phyloP scores from a whole-genome alignment of 2,113 vertebrate genomes.

The Tachuris rubrigastra region DNA sequence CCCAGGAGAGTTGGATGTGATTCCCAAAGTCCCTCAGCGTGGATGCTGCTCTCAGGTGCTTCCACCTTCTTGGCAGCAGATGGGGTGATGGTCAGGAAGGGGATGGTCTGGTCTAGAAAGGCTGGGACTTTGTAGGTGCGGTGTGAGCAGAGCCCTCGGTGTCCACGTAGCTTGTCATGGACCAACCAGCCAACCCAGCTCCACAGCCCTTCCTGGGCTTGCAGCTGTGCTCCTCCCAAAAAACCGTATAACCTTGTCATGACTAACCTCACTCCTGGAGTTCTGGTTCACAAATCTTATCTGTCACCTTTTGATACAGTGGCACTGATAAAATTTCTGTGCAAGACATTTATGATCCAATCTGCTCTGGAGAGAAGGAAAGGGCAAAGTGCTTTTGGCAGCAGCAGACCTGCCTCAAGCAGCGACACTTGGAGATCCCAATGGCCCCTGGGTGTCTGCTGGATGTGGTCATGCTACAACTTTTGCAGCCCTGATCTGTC shows the following conservation, averaged over 20 bases:
- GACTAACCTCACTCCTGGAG: background rate
- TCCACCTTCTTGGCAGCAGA: background rate
- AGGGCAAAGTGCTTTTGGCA: background rate
- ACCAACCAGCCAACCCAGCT: background rate
- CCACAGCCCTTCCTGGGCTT: background rate
- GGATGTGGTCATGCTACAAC: background rate
- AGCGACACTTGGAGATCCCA: background rate
- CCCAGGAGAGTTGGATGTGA: background rate
- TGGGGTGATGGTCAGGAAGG: background rate
- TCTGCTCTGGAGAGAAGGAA: background rate
- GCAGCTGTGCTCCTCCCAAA: background rate
- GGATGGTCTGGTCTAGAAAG: background rate
- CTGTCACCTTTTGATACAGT: background rate
- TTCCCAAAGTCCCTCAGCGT: background rate
- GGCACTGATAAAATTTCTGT: background rate
- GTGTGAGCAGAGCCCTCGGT: background rate
- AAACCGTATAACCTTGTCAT: no score
- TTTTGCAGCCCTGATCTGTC: background rate
- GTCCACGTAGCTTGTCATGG: background rate
- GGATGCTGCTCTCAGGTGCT: background rate
- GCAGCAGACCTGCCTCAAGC: background rate
- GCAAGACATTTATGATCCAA: background rate
- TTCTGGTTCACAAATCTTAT: background rate
- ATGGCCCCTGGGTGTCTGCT: background rate
- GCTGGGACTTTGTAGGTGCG: background rate